Evolutionary conservation across 2,888 invertebrate genomes (phyloP).

Genomic region (Galerucella pusilla): DNA sequence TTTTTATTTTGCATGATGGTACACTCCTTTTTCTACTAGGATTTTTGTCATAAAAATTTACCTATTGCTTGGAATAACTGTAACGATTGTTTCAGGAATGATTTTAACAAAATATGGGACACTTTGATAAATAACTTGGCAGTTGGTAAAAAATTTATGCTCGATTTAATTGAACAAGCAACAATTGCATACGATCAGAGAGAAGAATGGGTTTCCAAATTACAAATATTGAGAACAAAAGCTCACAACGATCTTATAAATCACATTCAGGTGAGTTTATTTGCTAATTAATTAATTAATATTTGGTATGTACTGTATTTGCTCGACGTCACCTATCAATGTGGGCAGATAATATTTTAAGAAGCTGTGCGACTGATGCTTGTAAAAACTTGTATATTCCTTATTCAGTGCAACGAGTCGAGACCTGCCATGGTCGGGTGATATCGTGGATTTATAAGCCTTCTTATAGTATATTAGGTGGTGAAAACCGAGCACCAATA

Average conservation of each 20-base stretch:
- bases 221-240: conserved; percentile 81
- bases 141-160: conserved; percentile 83
- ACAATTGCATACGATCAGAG: conserved; percentile 92
- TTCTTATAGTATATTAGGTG: no score
- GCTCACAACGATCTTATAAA: conserved; percentile 77
- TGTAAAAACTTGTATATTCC: no score
- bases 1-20: no score
- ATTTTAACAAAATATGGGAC: conserved; percentile 86
- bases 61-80: background rate
- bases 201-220: conserved; percentile 83
- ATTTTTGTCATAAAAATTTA: no score
- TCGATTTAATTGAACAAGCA: conserved; percentile 89
- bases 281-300: background rate
- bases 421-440: no score
- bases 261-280: conserved; percentile 70
- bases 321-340: no score
- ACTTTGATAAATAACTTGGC: conserved; percentile 80
- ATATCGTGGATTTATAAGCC: no score
- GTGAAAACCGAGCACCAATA: no score
- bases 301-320: background rate
- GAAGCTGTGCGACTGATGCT: no score
- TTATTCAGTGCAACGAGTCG: no score
- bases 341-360: no score
- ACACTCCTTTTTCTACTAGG: no score
- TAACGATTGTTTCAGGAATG: conserved; percentile 66